phyloP scores from a whole-genome alignment of 2,113 vertebrate species.

The Nothoprocta perdicaria region DNA sequence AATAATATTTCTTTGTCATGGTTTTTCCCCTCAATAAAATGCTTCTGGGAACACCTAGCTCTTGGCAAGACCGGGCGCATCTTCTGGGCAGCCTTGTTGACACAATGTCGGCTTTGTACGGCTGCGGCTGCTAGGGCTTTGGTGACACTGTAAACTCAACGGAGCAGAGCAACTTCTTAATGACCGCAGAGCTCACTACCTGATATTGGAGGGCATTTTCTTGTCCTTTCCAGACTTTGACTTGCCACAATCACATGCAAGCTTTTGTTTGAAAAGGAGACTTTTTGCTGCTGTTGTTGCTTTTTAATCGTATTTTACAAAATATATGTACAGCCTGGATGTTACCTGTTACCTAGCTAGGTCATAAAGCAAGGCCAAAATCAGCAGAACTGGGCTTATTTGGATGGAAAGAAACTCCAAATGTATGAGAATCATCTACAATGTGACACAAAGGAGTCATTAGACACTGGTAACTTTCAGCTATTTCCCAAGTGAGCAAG shows the following conservation, averaged over 20 bases:
- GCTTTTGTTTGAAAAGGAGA: conserved; percentile 2
- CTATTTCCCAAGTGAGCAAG: background rate
- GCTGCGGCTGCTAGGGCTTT: conserved; percentile 69
- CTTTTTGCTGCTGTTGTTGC: background rate
- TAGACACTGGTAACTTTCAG: background rate
- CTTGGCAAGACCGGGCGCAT: conserved; percentile 78
- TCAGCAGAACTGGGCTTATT: background rate
- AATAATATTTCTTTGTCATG: conserved; percentile 72
- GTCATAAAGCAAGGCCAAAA: background rate
- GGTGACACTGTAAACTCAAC: conserved; percentile 74
- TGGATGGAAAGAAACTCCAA: background rate
- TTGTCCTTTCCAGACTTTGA: conserved; percentile 10
- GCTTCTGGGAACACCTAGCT: conserved; percentile 74
- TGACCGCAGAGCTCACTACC: conserved; percentile 47
- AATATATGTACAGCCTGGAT: background rate
- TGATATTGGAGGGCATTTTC: conserved; percentile 11
- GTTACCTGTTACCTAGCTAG: background rate
- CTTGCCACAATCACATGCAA: conserved; percentile 22
- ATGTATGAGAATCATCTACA: background rate
- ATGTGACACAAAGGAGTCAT: background rate
- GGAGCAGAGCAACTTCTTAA: conserved; percentile 62
- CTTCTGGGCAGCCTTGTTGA: conserved; percentile 73
- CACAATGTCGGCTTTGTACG: conserved; percentile 87
- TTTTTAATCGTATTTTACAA: conserved; percentile 11
- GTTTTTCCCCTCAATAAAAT: conserved; percentile 60